Base-by-base conservation (phyloP, 2,888 invertebrate species). In the Malachius bipustulatus region DNA sequence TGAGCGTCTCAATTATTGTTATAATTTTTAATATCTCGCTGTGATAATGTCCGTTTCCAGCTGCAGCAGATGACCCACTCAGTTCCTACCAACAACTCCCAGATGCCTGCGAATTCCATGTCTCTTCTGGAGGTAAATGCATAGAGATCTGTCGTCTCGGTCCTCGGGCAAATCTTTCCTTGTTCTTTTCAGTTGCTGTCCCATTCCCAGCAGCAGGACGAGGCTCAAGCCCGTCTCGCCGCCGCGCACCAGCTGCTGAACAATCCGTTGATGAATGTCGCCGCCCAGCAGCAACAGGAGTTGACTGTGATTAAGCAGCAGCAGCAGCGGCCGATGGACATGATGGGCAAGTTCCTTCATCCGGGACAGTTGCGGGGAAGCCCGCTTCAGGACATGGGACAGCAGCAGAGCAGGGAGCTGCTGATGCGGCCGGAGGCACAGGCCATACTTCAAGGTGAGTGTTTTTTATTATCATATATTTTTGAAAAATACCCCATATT, bases 381-480 rank as follows among this genome's bases (percentile, higher is more conserved):
- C 13, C 64, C 64, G 0, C 59, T 59, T 55, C 67, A 59, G 50
- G 71, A 46, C 59, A 62, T 54, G 61, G 62, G 52, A 54, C 58
- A 49, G 60, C 64, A 51, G 60, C 67, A 48, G 70, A 75, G 57
- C 48, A 64, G 75, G 31, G 81, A 82, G 42, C 60, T 82, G 44
- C 57, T 82, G 38, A 77, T 75, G 56, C 62, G 81, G 43, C 81
- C 81, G 0, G 83, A 83, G 55, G 80, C 81, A 9, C 80, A 81
- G 58, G 79, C 81, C 31, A 75, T 85, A 39, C 69, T 84, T 46
- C 78, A 81, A 60, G 80, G 80, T 79, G 55, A 47, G 49, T n/a
- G n/a, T n/a, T n/a, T n/a, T n/a, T n/a, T n/a, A n/a, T n/a, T n/a
- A n/a, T n/a, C n/a, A n/a, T n/a, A n/a, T n/a, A n/a, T n/a, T n/a